Evolutionary conservation across 1,140 invertebrate genomes (phyloP), one percentile per base, ranked within the genome.

Genomic region (Polypedilum pembai): DNA sequence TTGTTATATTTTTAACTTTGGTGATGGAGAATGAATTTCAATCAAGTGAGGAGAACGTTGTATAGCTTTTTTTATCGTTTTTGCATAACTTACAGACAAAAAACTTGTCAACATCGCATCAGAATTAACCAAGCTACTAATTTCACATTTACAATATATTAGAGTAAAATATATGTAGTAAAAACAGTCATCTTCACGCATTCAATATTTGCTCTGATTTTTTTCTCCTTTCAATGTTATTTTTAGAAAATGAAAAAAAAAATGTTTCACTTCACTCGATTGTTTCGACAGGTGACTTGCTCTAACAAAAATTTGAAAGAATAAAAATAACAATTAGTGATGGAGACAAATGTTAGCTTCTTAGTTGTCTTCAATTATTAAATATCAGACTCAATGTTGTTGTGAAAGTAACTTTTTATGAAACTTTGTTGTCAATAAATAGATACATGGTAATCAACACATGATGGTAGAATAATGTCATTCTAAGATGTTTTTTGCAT

Each of bases 271-370:
- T 56, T 56, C n/a, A n/a, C 12, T 12, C 45, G n/a, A 56, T 56
- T 56, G 45, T 56, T 56, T 56, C 45, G 45, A 56, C 45, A 56
- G 45, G 45, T 56, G 45, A 56, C 45, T 56, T 56, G 45, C 12
- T 56, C 45, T 33, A 33, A 33, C 24, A 5, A 1, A 33, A 3
- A 3, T 33, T 33, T 33, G 1, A 3, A 33, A 33, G 24, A 33
- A 33, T 33, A 33, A 33, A 33, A 33, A 33, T 33, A 33, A 33
- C 24, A 33, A 33, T 33, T 33, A 33, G 5, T 33, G 5, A 33
- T 33, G 24, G 24, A 33, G 24, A 33, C 24, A 33, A 33, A 33
- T 33, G n/a, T 33, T 3, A 33, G 5, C 1, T 33, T 33, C 24
- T 33, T 33, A 5, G 24, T 33, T 33, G 24, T 33, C 24, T 33